Evolutionary conservation across 1,140 invertebrate genomes (phyloP), one percentile per base, ranked within the genome.

Genomic region (Aradophagus sp.): DNA sequence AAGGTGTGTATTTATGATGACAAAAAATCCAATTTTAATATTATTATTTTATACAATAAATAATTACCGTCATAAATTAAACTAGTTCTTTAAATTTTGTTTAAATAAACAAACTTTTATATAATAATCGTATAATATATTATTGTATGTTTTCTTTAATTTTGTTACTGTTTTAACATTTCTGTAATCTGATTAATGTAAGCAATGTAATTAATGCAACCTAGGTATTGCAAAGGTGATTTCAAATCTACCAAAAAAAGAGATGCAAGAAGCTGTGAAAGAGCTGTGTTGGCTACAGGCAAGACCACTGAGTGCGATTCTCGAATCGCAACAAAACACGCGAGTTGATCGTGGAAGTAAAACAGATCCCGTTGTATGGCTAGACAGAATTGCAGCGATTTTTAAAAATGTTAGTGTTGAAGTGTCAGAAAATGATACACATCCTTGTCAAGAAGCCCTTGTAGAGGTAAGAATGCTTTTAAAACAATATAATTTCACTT

Each of bases 381-480:
- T 99, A 29, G 97, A 99, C 87, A 88, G 97, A 74, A 86, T 99
- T 52, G 91, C 96, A 12, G 92, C 94, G 32, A 90, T 99, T 62
- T 97, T 98, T 84, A 91, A 93, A 59, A 89, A 94, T 83, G 90
- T 92, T 29, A 90, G 90, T 82, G 89, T 90, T 29, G 83, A 86
- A 29, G 87, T 88, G 69, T 87, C 88, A 5, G 86, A 88, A 76
- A 88, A 87, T 35, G 87, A 89, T 68, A 71, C 86, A 26, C 94
- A 97, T 88, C 95, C 95, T 10, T 97, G 94, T 83, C 89, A 93
- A 83, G 87, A 87, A 42, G 93, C 95, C 31, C 87, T 97, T 15
- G 88, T 89, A 26, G 93, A 96, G 85, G 90, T 93, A 69, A 76
- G 44, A 74, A 35, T 52, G 29, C 0, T 17, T 47, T 35, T 34